Percentiles rank a stretch among this genome's conserved stretches.
phyloP scores from a whole-genome alignment of 2,888 invertebrate species.

The Calameuta filiformis region DNA sequence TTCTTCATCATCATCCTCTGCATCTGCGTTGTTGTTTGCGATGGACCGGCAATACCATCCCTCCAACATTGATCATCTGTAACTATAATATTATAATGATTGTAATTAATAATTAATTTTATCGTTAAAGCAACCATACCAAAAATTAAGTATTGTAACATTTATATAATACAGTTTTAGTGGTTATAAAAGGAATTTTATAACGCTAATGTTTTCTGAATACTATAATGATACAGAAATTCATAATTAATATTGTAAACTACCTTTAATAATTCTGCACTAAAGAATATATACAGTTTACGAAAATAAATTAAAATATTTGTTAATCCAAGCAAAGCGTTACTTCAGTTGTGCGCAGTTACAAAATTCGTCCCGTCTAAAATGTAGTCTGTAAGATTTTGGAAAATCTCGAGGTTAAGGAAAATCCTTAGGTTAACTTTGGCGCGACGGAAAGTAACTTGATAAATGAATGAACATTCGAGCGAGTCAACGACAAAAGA shows the following conservation, averaged over 20 bases:
- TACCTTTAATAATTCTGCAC: neutral
- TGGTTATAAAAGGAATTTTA: neutral
- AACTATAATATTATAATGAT: slow-evolving; percentile 24
- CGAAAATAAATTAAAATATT: neutral
- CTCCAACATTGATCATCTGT: slow-evolving; percentile 75
- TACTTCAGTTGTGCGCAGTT: neutral
- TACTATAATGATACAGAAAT: neutral
- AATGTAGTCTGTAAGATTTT: neutral
- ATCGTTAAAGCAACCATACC: neutral
- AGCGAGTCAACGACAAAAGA: neutral
- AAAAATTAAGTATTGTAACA: neutral
- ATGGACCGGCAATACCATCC: slow-evolving; percentile 88
- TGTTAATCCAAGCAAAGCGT: neutral
- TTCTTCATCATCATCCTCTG: slow-evolving; percentile 69
- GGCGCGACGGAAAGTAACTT: neutral
- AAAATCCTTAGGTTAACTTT: slow-evolving; percentile 1
- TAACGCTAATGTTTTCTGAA: neutral
- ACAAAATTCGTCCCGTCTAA: neutral
- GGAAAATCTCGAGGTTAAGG: neutral
- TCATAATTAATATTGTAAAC: too few species aligned
- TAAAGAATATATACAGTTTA: neutral
- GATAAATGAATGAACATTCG: neutral
- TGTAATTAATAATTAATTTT: neutral
- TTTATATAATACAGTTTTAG: neutral
- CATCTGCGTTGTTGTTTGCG: slow-evolving; percentile 76